Evolutionary conservation across 2,797 vertebrate species (phyloP), one percentile per base, ranked within the genome.

Genomic region (Anguilla anguilla): DNA sequence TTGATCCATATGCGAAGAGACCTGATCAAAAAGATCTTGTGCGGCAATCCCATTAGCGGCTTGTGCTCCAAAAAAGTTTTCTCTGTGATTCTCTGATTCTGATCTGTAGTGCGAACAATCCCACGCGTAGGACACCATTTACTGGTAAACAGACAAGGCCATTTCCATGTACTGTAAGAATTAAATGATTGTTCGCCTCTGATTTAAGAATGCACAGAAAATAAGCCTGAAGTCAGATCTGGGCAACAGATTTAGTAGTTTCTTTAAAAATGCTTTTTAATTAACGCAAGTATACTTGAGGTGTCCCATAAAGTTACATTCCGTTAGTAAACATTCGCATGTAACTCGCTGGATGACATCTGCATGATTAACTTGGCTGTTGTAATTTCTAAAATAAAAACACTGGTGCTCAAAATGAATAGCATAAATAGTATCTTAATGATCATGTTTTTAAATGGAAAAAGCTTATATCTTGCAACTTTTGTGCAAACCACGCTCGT

Each of bases 1-100:
- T 96, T 96, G 97, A 98, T 97, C 97, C 96, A 94, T 95, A 95
- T 94, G 96, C 93, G 96, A 96, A 96, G 96, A 96, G 96, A 96
- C 96, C 94, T 91, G 96, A 95, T 95, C 92, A 91, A 95, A 94
- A 95, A 92, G 88, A 94, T 94, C 93, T 93, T 92, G 96, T 95
- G 95, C 97, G 96, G 96, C 97, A 96, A 95, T 93, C 94, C 95
- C 93, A 94, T 96, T 94, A 95, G 95, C 92, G 90, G 89, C 90
- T 95, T 94, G 92, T 92, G 92, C 93, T 90, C 89, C 92, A 92
- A 93, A 88, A 93, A 69, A 91, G 85, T 85, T 85, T 92, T 94
- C 86, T 28, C 39, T 82, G 85, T 72, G 57, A 91, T 89, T 91
- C 85, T 74, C 87, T 90, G 88, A 90, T 86, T 92, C 90, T 89